Percentiles rank a stretch among this genome's conserved stretches.
These are phyloP conservation scores for Xiphorhynchus elegans DNA, from an alignment of 2,113 vertebrate species.

Conservation along the genomic window DNA sequence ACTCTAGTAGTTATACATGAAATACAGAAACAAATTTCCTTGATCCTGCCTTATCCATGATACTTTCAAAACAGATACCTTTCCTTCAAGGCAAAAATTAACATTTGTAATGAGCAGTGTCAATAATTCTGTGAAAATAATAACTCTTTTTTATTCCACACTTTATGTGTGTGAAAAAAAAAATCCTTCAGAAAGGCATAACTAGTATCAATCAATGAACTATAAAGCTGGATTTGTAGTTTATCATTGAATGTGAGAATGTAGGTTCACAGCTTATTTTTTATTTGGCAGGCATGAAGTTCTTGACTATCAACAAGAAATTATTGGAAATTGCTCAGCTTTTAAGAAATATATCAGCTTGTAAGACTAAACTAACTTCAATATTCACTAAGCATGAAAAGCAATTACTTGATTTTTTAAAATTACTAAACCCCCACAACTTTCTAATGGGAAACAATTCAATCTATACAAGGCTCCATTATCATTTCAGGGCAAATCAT, in stretches of 20 bases:
- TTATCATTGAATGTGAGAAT: not conserved
- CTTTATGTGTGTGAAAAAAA: not conserved
- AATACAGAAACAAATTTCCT: not conserved
- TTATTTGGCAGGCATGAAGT: not conserved
- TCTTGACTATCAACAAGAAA: not conserved
- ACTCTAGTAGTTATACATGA: not conserved
- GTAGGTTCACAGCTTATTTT: not conserved
- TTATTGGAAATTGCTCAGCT: not conserved
- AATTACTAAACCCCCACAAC: not conserved
- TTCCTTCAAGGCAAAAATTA: not conserved
- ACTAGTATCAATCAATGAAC: not conserved
- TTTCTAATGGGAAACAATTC: not conserved
- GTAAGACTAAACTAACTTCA: not conserved
- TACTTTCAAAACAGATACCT: not conserved
- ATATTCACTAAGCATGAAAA: not conserved
- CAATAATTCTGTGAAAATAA: not conserved
- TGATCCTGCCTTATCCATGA: not conserved
- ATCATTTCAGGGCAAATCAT: not conserved
- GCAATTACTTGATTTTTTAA: not conserved
- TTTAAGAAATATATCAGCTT: not conserved
- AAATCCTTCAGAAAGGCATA: not conserved
- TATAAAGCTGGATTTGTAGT: not conserved
- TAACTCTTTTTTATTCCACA: not conserved
- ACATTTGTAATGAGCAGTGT: not conserved
- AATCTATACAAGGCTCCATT: not conserved